Conservation (phyloP, 2,113 vertebrate species). For the Muntiacus muntjak region DNA sequence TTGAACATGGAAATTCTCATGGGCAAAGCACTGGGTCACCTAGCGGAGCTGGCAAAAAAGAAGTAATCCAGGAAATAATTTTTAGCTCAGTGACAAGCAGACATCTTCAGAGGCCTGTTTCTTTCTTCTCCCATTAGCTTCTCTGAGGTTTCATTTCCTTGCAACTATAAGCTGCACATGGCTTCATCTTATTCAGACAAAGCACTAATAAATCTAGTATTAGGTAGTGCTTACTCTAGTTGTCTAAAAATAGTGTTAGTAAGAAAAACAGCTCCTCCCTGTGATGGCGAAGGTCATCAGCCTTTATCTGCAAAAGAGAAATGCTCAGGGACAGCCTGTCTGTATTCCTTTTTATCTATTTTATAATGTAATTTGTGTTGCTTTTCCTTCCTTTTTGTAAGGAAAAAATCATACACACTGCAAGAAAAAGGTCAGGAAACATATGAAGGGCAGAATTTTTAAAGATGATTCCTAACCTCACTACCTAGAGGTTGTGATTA, state of each 20-base stretch:
- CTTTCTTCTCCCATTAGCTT: conserved; percentile 33
- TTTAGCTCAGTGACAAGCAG: conserved; percentile 45
- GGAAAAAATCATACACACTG: not conserved
- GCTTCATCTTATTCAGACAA: not conserved
- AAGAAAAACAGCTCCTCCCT: not conserved
- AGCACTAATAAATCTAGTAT: not conserved
- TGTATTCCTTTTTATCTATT: not conserved
- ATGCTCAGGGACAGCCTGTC: not conserved
- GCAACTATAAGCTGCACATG: not conserved
- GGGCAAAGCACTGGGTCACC: not conserved
- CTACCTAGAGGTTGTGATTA: not conserved
- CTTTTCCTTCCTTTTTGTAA: not conserved
- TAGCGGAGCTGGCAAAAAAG: conserved; percentile 29
- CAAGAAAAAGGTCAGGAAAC: not conserved
- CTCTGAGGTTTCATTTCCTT: not conserved
- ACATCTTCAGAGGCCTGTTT: conserved; percentile 13
- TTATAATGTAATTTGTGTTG: not conserved
- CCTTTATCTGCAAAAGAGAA: not conserved
- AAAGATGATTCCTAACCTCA: not conserved
- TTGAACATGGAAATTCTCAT: not conserved
- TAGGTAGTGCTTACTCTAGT: not conserved
- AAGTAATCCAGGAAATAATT: conserved; percentile 53
- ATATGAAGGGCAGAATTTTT: not conserved
- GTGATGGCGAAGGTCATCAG: not conserved
- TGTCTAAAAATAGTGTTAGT: not conserved